Evolutionary conservation across 2,888 invertebrate genomes (phyloP), one percentile per base, ranked within the genome.

Genomic region (Dicycla oo): DNA sequence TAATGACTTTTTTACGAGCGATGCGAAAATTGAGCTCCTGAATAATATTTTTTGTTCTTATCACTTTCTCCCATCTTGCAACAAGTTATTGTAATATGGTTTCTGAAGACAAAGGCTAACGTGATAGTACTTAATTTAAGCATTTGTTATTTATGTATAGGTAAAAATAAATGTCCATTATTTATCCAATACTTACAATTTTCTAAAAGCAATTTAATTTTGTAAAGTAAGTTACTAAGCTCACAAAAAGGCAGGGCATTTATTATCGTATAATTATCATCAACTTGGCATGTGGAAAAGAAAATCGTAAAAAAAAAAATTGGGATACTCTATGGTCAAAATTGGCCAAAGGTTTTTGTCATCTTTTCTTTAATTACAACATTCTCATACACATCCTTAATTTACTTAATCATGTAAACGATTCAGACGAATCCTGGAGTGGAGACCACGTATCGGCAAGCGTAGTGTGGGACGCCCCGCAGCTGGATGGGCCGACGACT

Each of bases 1-100:
- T 81, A 76, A 83, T 81, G 76, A 68, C 57, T 60, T 66, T 83
- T 81, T 81, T 81, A 62, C 58, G 57, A 79, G 73, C 51, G 51
- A 68, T 72, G 56, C 30, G 61, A 53, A 62, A 56, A 82, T 82
- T 82, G 79, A 66, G 68, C 62, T 63, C 53, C 51, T 69, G 61
- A 57, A 49, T 63, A 23, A 53, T 63, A 53, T 53, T 70, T 77
- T 82, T 60, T 26, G 23, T 64, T 67, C 6, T 54, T 49, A 30
- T 43, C n/a, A 56, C 80, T 83, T 82, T 79, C 82, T n/a, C 63
- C 11, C 4, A n/a, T 63, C 49, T 70, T 77, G 58, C 58, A 63
- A 34, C 30, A 40, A 51, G 40, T 64, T 51, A 63, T 64, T 69
- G 26, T 60, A 26, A 54, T 62, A 49, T n/a, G 34, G 40, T 40